Base-by-base conservation (phyloP, 1,140 invertebrate species). In the Hyles euphorbiae region DNA sequence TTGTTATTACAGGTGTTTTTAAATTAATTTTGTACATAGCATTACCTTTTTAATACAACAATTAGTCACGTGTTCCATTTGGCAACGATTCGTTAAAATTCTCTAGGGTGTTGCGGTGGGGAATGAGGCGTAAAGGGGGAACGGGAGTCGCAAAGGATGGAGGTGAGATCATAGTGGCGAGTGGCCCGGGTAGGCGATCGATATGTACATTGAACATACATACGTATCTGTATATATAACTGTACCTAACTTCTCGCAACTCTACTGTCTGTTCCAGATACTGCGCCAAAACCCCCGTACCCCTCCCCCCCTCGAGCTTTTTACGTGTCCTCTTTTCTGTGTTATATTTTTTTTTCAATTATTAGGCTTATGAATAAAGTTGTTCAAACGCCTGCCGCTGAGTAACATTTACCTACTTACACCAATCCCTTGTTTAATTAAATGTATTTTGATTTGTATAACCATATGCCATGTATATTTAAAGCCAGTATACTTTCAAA, bases 131-230 rank as follows among this genome's bases (percentile, higher is more conserved):
- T 62, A 65, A 60, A 65, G 70, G 76, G 77, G 62, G 76, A 60
- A 56, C 62, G 78, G 77, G 74, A 71, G 76, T 78, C 75, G 78
- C 76, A 78, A 77, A 78, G 83, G 79, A 83, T 83, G 81, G 82
- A 86, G 84, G 84, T 87, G 84, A 84, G 84, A 86, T 86, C 83
- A 88, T 86, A 88, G 82, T 85, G 84, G 84, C 81, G 84, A 85
- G 84, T 83, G 82, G 78, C 80, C 77, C 70, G 78, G 82, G 84
- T 81, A 83, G 81, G 76, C 85, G 85, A 88, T 88, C 85, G 83
- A 88, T 88, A 88, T 88, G 85, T 86, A 87, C 84, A 87, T 86
- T 87, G 79, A 85, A 80, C 81, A 81, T 87, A 87, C 80, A 85
- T 84, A 83, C 76, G 79, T 87, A 87, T 74, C 68, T 76, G 74